Evolutionary conservation across 2,888 invertebrate species (phyloP).

Genomic region (Agriopis marginaria): DNA sequence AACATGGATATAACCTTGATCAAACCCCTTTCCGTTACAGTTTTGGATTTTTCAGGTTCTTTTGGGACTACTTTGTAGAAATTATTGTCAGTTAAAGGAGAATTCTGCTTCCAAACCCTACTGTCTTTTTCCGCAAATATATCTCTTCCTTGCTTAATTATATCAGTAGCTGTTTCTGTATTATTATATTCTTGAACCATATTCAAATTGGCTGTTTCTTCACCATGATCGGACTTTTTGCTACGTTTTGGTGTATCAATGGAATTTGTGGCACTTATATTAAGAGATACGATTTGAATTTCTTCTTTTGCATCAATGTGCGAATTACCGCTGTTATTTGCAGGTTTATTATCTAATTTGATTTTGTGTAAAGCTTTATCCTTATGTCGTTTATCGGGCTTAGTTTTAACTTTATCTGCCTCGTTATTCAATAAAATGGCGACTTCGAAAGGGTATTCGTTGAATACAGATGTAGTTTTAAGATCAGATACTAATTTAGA

Average conservation of each 20-base stretch:
- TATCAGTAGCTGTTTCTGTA: slow-evolving; percentile 43
- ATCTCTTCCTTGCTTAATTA: slow-evolving; percentile 54
- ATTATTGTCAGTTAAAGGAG: slow-evolving; percentile 56
- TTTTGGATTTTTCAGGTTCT: slow-evolving; percentile 54
- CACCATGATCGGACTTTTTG: slow-evolving; percentile 60
- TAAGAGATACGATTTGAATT: slow-evolving; percentile 24
- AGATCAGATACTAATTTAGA: slow-evolving; percentile 57
- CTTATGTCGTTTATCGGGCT: neutral
- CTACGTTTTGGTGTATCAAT: slow-evolving; percentile 57
- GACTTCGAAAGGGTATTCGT: slow-evolving; percentile 72
- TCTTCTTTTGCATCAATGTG: slow-evolving; percentile 43
- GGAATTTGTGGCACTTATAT: slow-evolving; percentile 27
- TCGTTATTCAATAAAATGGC: slow-evolving; percentile 57
- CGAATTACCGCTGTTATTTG: neutral
- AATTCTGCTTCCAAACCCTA: slow-evolving; percentile 63
- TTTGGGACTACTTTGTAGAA: slow-evolving; percentile 64
- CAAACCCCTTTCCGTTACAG: slow-evolving; percentile 70
- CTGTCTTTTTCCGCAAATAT: slow-evolving; percentile 59
- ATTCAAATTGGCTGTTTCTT: slow-evolving; percentile 52
- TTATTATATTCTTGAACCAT: slow-evolving; percentile 56
- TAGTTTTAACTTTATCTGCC: neutral
- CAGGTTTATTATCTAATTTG: slow-evolving; percentile 9
- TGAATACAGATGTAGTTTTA: slow-evolving; percentile 59
- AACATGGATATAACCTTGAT: slow-evolving; percentile 75
- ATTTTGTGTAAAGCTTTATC: slow-evolving; percentile 6